phyloP scores from a whole-genome alignment of 2,113 vertebrate species.

The Oceanodroma tethys region DNA sequence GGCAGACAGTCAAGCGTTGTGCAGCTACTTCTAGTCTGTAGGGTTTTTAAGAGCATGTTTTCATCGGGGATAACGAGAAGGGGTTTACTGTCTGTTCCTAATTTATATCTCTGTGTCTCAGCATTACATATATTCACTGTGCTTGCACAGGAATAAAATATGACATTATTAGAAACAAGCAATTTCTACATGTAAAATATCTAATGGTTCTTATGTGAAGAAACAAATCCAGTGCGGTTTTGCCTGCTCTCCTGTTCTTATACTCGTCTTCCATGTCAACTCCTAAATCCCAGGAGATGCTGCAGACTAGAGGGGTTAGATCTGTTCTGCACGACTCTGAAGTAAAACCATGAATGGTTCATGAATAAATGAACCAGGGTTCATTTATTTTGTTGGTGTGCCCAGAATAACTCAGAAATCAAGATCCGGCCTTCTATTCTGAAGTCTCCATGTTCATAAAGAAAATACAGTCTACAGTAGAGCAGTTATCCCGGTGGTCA shows the following conservation, averaged over 20 bases:
- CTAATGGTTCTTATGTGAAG: not conserved
- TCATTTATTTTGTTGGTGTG: conserved; percentile 40
- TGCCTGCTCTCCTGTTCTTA: not conserved
- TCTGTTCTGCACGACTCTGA: not conserved
- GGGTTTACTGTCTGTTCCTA: not conserved
- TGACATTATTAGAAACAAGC: not conserved
- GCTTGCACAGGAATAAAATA: not conserved
- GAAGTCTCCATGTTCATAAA: conserved; percentile 6
- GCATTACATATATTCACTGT: not conserved
- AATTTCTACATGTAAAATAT: not conserved
- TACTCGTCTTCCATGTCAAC: not conserved
- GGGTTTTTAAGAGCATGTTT: not conserved
- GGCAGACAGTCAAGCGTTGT: not conserved
- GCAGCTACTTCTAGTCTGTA: not conserved
- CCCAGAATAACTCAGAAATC: conserved; percentile 27
- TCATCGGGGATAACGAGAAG: not conserved
- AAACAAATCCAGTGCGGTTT: not conserved
- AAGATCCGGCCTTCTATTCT: not conserved
- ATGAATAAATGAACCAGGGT: not conserved
- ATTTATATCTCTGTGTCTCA: not conserved
- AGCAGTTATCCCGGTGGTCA: conserved; percentile 1
- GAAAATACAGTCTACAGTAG: conserved; percentile 32
- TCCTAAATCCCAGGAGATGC: not conserved
- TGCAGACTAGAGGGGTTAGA: not conserved
- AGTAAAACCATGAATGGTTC: not conserved